A percentile compares a stretch with the other conserved stretches of the same genome.
Conservation (phyloP, 1,140 invertebrate species). For the Zaprionus ornatus region DNA sequence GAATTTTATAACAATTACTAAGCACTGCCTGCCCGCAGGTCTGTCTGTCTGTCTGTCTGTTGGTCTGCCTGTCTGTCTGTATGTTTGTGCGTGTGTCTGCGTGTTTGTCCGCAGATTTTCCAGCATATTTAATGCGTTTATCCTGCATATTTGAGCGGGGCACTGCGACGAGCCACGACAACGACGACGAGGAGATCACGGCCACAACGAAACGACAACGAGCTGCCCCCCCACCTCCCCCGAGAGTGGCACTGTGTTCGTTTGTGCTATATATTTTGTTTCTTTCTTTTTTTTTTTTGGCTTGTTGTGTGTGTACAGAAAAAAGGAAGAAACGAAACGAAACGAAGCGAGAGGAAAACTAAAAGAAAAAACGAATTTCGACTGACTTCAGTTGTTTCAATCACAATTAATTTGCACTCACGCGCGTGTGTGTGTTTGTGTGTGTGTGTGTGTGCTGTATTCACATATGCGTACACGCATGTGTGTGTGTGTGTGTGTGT, state of each 20-base stretch:
- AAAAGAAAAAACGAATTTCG: constrained; percentile 43
- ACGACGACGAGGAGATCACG: no score
- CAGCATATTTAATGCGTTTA: constrained; percentile 26
- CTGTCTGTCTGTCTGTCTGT: neutral
- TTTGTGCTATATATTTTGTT: constrained; percentile 18
- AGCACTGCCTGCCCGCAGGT: neutral
- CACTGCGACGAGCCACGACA: constrained; percentile 37
- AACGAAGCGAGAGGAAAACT: constrained; percentile 28
- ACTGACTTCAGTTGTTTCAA: constrained; percentile 39
- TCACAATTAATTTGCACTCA: constrained; percentile 72
- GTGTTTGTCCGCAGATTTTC: constrained; percentile 2
- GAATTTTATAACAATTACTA: constrained; percentile 4
- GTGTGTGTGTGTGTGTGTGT: constrained; percentile 19
- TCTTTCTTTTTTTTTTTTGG: neutral
- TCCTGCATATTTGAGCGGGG: constrained; percentile 39
- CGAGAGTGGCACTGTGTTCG: constrained; percentile 24
- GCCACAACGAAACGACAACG: no score
- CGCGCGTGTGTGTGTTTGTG: constrained; percentile 24
- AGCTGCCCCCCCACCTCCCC: neutral
- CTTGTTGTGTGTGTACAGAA: constrained; percentile 66
- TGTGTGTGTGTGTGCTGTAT: constrained; percentile 33
- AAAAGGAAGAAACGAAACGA: constrained; percentile 57
- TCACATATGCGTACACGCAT: constrained; percentile 4
- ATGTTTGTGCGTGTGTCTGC: neutral
- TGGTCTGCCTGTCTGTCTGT: neutral